These are phyloP conservation scores for Latrodectus geometricus DNA, from an alignment of 1,140 invertebrate species.

Conservation along the genomic window DNA sequence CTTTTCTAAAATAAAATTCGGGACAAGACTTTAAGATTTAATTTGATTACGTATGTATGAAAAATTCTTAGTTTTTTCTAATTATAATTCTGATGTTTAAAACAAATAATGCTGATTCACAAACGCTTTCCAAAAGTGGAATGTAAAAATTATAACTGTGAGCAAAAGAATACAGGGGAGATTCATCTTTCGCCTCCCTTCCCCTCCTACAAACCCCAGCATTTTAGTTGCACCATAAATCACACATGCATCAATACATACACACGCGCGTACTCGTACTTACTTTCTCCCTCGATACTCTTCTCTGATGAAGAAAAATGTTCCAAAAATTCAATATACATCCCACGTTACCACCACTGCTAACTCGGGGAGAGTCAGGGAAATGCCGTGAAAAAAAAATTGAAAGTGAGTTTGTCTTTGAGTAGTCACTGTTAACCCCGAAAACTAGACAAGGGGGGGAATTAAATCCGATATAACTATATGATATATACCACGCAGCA, in stretches of 20 bases:
- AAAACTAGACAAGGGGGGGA: neutral
- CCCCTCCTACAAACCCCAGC: slow-evolving; percentile 9
- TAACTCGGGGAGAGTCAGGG: neutral
- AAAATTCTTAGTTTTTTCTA: no score
- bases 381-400: slow-evolving; percentile 12
- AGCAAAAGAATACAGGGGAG: neutral
- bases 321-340: slow-evolving; percentile 58
- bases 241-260: slow-evolving; percentile 29
- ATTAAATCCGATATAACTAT: slow-evolving; percentile 5
- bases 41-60: no score
- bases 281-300: slow-evolving; percentile 53
- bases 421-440: slow-evolving; percentile 1
- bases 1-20: no score
- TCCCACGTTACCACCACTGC: slow-evolving; percentile 27
- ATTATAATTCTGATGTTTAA: no score
- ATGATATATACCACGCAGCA: slow-evolving; percentile 9
- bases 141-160: no score
- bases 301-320: slow-evolving; percentile 59
- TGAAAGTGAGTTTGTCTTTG: slow-evolving; percentile 40
- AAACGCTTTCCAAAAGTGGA: no score
- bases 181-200: neutral
- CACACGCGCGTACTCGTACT: slow-evolving; percentile 23
- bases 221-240: slow-evolving; percentile 46
- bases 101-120: no score
- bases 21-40: no score